phyloP scores from a whole-genome alignment of 1,140 invertebrate genomes.

The Ptiloglossa arizonensis region DNA sequence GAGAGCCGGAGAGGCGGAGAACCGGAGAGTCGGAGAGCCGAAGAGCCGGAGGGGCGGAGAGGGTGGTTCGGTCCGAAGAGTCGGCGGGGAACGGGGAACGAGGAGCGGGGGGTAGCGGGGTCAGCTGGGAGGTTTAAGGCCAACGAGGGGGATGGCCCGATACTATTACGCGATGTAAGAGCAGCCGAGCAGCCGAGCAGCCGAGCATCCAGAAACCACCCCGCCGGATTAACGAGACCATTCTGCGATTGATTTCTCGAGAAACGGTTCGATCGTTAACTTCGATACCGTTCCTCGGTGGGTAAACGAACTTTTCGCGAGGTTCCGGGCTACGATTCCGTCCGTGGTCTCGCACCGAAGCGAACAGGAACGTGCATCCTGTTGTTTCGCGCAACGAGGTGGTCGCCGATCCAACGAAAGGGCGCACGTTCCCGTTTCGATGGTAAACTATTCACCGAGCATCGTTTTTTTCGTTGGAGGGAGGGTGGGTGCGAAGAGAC shows the following conservation, averaged over 20 bases:
- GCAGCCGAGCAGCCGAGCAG: conserved; percentile 76
- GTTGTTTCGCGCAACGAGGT: neutral
- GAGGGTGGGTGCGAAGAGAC: no score
- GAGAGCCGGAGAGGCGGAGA: conserved; percentile 31
- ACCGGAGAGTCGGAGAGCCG: conserved; percentile 30
- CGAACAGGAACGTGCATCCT: neutral
- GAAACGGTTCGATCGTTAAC: conserved; percentile 70
- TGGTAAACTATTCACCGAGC: no score
- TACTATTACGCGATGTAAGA: conserved; percentile 80
- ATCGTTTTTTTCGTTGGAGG: no score
- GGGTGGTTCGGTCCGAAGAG: conserved; percentile 34
- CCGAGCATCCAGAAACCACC: conserved; percentile 76
- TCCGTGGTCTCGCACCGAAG: no score
- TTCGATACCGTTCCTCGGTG: conserved; percentile 57
- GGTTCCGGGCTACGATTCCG: conserved; percentile 6
- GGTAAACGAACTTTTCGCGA: conserved; percentile 48
- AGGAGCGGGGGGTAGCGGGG: no score
- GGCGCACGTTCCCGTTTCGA: neutral
- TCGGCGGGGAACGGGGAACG: conserved; percentile 8
- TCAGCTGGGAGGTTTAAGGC: conserved; percentile 48
- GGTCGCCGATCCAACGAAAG: no score
- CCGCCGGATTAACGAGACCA: conserved; percentile 80
- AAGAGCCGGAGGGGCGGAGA: conserved; percentile 22
- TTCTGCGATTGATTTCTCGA: conserved; percentile 80
- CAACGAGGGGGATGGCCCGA: conserved; percentile 67